phyloP scores from a whole-genome alignment of 2,797 vertebrate species.

The Anguilla marmorata region DNA sequence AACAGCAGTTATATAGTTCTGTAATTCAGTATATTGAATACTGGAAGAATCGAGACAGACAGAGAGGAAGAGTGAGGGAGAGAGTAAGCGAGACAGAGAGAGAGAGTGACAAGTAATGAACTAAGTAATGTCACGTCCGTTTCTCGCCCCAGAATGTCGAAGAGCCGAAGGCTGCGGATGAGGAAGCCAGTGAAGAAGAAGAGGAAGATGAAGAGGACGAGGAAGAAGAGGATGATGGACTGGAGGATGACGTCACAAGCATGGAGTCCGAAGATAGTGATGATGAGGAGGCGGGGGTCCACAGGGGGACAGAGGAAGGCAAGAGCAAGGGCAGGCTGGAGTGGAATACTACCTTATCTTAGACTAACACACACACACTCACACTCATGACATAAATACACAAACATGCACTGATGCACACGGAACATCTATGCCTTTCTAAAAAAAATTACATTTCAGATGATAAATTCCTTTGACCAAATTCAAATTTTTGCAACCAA shows the following conservation, averaged over 20 bases:
- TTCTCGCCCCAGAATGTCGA: slow-evolving; percentile 76
- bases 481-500: slow-evolving; percentile 34
- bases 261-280: slow-evolving; percentile 87
- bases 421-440: slow-evolving; percentile 36
- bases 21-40: neutral
- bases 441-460: slow-evolving; percentile 22
- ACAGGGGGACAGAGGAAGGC: slow-evolving; percentile 65
- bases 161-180: slow-evolving; percentile 64
- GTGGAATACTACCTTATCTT: slow-evolving; percentile 81
- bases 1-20: neutral
- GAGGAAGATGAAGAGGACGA: slow-evolving; percentile 75
- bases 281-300: slow-evolving; percentile 72
- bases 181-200: slow-evolving; percentile 55
- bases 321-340: slow-evolving; percentile 81
- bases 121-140: neutral
- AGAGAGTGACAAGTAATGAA: neutral
- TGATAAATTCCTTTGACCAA: slow-evolving; percentile 48
- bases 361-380: slow-evolving; percentile 22
- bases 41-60: neutral
- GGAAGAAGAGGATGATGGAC: slow-evolving; percentile 63
- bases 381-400: slow-evolving; percentile 27
- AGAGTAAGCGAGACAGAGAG: neutral
- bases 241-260: slow-evolving; percentile 81
- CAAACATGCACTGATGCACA: slow-evolving; percentile 34
- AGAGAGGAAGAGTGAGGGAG: neutral